phyloP scores from a whole-genome alignment of 2,888 invertebrate species.

The Nasonia oneida region DNA sequence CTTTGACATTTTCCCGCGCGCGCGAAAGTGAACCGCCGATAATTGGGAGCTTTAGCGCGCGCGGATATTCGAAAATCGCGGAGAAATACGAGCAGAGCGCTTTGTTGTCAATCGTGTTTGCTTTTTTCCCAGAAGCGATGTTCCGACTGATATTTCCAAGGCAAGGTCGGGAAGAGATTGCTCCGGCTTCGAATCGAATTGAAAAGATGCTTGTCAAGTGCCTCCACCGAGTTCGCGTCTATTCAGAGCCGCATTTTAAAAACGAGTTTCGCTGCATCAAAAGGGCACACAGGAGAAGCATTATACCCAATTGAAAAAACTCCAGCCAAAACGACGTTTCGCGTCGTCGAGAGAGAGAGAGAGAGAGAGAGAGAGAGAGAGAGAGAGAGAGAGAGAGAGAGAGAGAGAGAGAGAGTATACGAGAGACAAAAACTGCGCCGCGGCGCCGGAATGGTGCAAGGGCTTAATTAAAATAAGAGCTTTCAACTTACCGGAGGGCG shows the following conservation, averaged over 20 bases:
- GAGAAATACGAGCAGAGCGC: too few relatives aligned
- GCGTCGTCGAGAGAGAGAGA: background rate
- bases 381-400: too few relatives aligned
- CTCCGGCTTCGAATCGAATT: background rate
- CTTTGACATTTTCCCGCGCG: background rate
- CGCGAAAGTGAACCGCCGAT: background rate
- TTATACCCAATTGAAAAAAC: background rate
- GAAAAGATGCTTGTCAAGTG: background rate
- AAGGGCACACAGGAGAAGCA: background rate
- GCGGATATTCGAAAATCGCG: background rate
- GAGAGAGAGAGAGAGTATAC: too few relatives aligned
- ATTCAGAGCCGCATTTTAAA: too few relatives aligned
- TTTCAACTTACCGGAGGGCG: slow-evolving; percentile 77
- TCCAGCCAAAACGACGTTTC: background rate
- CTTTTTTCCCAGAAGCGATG: background rate
- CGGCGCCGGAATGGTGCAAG: background rate
- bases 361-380: too few relatives aligned
- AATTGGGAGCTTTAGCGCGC: background rate
- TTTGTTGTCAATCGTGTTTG: background rate
- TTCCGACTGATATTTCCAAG: background rate
- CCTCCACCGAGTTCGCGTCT: too few relatives aligned
- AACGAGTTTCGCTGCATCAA: too few relatives aligned
- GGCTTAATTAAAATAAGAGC: slow-evolving; percentile 21
- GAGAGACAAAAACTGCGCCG: background rate
- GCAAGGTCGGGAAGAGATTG: background rate